A percentile compares a stretch with the other conserved stretches of the same genome.
phyloP scores from a whole-genome alignment of 2,113 vertebrate species.

The Egretta garzetta region DNA sequence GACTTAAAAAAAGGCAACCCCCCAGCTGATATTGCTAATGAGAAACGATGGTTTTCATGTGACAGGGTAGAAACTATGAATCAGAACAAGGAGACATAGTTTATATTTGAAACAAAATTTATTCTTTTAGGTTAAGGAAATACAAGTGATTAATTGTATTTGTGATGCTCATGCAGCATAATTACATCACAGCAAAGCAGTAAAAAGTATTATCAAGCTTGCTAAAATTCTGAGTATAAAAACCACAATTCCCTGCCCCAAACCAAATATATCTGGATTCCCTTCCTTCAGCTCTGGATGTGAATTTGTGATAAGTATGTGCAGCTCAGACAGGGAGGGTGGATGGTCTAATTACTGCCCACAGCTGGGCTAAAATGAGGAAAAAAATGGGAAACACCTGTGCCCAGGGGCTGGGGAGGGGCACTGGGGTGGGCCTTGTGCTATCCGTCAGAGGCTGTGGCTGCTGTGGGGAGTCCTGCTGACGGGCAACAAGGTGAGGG shows the following conservation, averaged over 20 bases:
- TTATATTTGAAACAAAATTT: not conserved
- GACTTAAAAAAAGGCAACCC: not conserved
- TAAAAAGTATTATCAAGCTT: not conserved
- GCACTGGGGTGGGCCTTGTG: no score
- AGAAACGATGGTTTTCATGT: not conserved
- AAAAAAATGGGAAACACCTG: not conserved
- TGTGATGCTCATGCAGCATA: not conserved
- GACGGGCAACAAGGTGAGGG: no score
- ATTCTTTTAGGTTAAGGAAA: not conserved
- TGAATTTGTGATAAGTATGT: not conserved
- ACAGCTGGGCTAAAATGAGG: not conserved
- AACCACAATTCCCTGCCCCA: not conserved
- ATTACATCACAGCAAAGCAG: not conserved
- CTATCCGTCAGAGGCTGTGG: rapidly evolving
- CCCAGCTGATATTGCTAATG: not conserved
- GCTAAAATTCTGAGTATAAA: not conserved
- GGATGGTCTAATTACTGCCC: not conserved
- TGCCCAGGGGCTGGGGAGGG: rapidly evolving
- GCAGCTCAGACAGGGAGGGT: not conserved
- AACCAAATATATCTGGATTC: not conserved
- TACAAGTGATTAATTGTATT: not conserved
- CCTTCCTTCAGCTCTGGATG: not conserved
- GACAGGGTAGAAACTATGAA: not conserved
- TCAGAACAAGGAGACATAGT: not conserved
- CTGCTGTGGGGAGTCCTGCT: not conserved